These are phyloP conservation scores for Spicauda simplicius DNA, from an alignment of 2,888 invertebrate genomes.

Conservation along the genomic window DNA sequence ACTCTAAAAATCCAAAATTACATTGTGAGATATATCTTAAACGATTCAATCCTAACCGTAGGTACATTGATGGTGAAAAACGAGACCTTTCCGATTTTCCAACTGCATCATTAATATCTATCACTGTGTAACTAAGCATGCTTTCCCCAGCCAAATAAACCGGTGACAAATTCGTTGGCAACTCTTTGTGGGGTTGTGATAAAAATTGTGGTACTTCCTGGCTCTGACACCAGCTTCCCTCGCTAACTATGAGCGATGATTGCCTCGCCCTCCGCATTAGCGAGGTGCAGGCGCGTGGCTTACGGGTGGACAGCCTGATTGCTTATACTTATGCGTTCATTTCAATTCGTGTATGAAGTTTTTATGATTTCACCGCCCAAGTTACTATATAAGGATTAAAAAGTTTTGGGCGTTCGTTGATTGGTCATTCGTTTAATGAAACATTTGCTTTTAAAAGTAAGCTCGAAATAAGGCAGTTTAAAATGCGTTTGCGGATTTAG, in stretches of 20 bases:
- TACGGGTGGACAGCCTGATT: constrained; percentile 22
- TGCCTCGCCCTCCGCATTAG: constrained; percentile 61
- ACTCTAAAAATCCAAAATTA: no score
- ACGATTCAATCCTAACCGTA: not conserved
- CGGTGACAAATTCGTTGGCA: constrained; percentile 77
- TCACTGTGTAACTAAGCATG: constrained; percentile 61
- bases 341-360: not conserved
- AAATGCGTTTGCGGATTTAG: no score
- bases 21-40: no score
- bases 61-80: constrained; percentile 43
- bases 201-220: constrained; percentile 76
- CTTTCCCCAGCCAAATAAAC: constrained; percentile 64
- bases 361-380: no score
- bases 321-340: constrained; percentile 23
- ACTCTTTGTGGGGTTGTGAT: constrained; percentile 78
- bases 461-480: no score
- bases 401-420: no score
- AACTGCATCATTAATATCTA: constrained; percentile 67
- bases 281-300: constrained; percentile 41
- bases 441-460: no score
- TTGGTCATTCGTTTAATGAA: no score
- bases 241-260: constrained; percentile 79
- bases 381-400: no score
- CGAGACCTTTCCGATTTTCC: constrained; percentile 40
- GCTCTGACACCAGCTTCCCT: constrained; percentile 53